phyloP scores from a whole-genome alignment of 2,113 vertebrate genomes.

The Lamprologus sp. region DNA sequence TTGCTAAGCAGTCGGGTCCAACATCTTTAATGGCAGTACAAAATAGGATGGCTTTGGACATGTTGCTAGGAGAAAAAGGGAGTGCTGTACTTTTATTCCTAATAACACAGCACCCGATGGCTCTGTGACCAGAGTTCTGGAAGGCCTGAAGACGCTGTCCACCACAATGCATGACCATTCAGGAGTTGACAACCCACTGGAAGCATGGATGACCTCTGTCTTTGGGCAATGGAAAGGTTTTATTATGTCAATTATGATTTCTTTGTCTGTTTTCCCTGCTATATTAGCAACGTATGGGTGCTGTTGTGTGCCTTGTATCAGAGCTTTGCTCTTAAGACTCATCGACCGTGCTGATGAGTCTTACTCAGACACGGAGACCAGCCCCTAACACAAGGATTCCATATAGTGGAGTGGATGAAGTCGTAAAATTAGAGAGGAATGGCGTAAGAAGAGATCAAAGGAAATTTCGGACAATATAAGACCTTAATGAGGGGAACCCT shows the following conservation, averaged over 20 bases:
- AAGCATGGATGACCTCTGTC: not conserved
- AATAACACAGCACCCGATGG: not conserved
- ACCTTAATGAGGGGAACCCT: not conserved
- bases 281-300: not conserved
- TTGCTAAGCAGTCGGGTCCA: not conserved
- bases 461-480: not conserved
- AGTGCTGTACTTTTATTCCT: not conserved
- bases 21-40: not conserved
- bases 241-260: not conserved
- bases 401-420: not conserved
- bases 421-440: accelerated
- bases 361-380: not conserved
- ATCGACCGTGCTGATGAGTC: not conserved
- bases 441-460: not conserved
- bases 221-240: not conserved
- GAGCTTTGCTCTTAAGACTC: not conserved
- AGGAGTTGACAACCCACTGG: not conserved
- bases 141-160: not conserved
- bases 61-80: not conserved
- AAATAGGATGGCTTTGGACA: not conserved
- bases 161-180: not conserved
- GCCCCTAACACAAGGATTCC: not conserved
- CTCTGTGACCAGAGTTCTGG: not conserved
- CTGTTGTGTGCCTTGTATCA: not conserved
- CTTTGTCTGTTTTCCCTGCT: not conserved